Percentiles rank a stretch among this genome's conserved stretches.
Conservation (phyloP, 2,888 invertebrate genomes). For the Latheticus oryzae region DNA sequence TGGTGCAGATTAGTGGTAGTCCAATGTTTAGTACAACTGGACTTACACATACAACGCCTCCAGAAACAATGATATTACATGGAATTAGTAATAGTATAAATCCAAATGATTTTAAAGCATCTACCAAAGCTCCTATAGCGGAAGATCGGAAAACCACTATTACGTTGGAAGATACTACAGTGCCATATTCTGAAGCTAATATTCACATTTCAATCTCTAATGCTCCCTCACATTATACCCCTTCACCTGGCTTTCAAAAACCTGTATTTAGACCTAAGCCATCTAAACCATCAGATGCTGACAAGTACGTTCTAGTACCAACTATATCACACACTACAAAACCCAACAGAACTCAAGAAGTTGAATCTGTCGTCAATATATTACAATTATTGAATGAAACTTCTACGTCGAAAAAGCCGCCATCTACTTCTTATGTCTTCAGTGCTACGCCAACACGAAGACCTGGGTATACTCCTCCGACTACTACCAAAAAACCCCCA, state of each 20-base stretch:
- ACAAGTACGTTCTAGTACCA: conserved; percentile 70
- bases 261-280: conserved; percentile 72
- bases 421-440: conserved; percentile 65
- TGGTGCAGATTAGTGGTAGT: conserved; percentile 57
- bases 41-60: conserved; percentile 63
- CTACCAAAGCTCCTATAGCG: conserved; percentile 43
- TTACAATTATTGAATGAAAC: conserved; percentile 73
- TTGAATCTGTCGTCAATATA: conserved; percentile 71
- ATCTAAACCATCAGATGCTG: conserved; percentile 60
- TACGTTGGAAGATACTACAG: conserved; percentile 47
- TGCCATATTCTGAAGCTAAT: conserved; percentile 56
- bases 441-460: conserved; percentile 50
- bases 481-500: conserved; percentile 59
- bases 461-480: conserved; percentile 11
- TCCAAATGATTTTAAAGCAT: conserved; percentile 58
- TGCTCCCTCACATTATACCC: conserved; percentile 58
- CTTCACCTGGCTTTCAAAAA: conserved; percentile 60
- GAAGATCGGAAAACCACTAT: conserved; percentile 58
- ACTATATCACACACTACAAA: conserved; percentile 65
- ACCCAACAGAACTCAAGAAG: conserved; percentile 65
- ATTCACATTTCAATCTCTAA: conserved; percentile 61
- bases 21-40: conserved; percentile 58
- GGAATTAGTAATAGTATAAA: conserved; percentile 65
- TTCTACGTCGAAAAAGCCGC: conserved; percentile 58
- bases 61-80: conserved; percentile 74